phyloP scores from a whole-genome alignment of 2,888 invertebrate genomes.

The Tortrix viridana region DNA sequence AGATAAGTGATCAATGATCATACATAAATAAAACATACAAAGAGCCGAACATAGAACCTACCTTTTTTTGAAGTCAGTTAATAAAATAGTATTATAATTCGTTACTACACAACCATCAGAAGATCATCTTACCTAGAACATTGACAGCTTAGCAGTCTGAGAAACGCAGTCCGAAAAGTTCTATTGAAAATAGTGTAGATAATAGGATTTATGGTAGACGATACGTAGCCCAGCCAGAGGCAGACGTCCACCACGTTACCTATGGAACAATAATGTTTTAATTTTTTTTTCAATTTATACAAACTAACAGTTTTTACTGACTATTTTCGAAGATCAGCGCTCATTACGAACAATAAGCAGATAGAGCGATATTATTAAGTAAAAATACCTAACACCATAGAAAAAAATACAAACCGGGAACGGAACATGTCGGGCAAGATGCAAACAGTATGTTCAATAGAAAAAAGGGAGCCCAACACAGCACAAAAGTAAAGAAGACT shows the following conservation, averaged over 20 bases:
- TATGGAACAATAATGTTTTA: slow-evolving; percentile 46
- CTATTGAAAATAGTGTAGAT: slow-evolving; percentile 97
- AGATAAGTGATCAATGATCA: too few relatives aligned
- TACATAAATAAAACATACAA: not conserved
- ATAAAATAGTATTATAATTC: not conserved
- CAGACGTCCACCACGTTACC: slow-evolving; percentile 91
- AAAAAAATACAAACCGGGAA: slow-evolving; percentile 79
- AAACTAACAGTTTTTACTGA: not conserved
- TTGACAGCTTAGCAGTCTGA: slow-evolving; percentile 89
- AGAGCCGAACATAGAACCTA: too few relatives aligned
- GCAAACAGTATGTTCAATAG: slow-evolving; percentile 94
- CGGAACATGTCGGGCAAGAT: slow-evolving; percentile 91
- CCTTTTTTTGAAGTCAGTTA: too few relatives aligned
- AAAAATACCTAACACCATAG: too few relatives aligned
- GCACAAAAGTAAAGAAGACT: slow-evolving; percentile 96
- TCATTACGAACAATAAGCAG: too few relatives aligned
- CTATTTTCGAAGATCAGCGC: too few relatives aligned
- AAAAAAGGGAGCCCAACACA: slow-evolving; percentile 97
- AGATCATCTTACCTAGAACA: slow-evolving; percentile 90
- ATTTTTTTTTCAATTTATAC: not conserved
- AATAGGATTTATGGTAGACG: slow-evolving; percentile 96
- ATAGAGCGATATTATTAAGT: not conserved
- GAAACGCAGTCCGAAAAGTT: slow-evolving; percentile 94
- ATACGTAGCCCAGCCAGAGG: slow-evolving; percentile 96
- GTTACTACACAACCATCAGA: too few relatives aligned